Conservation (phyloP, 2,797 vertebrate species). For the Cryptoprocta ferox region DNA sequence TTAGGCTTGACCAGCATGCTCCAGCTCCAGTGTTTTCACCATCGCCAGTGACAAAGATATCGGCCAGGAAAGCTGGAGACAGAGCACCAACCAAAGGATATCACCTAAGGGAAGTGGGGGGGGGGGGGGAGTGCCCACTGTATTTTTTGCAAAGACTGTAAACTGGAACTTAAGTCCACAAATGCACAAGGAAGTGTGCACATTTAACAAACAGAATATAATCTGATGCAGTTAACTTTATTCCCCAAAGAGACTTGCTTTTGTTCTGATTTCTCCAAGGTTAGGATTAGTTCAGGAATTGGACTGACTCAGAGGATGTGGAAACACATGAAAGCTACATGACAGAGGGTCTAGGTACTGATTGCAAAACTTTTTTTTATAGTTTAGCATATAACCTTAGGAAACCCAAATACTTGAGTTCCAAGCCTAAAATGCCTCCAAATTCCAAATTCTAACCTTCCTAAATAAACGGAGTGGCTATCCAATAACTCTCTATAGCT, state of each 20-base stretch:
- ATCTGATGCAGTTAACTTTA: background rate
- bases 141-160: background rate
- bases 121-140: background rate
- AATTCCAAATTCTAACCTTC: background rate
- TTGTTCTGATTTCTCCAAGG: slow-evolving; percentile 35
- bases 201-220: background rate
- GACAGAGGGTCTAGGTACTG: background rate
- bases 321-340: slow-evolving; percentile 52
- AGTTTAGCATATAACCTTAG: slow-evolving; percentile 26
- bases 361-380: slow-evolving; percentile 30
- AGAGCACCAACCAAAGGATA: background rate
- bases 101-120: background rate
- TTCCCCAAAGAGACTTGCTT: background rate
- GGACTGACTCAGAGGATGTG: background rate
- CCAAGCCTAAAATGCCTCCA: background rate
- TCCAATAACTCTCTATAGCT: background rate
- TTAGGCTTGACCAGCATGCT: background rate
- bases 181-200: background rate
- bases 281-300: slow-evolving; percentile 29
- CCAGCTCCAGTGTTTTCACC: background rate
- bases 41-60: background rate
- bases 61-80: background rate
- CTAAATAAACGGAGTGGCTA: background rate
- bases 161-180: background rate
- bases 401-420: background rate